Conservation (phyloP, 2,113 vertebrate species). For the Ceuthmochares aereus region DNA sequence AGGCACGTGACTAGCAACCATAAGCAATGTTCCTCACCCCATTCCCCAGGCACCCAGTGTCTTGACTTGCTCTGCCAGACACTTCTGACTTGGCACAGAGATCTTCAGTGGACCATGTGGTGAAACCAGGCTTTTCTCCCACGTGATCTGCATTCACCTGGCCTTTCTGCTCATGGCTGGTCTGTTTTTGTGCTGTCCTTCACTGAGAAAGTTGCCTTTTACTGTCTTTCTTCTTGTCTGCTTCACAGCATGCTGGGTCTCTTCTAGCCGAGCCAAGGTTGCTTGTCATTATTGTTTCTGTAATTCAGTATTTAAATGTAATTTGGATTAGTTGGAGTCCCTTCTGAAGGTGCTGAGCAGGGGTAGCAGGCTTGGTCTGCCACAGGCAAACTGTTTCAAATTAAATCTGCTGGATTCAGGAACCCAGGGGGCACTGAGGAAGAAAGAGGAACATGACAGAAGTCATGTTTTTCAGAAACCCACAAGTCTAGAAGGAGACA, state of each 20-base stretch:
- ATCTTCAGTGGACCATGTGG: background rate
- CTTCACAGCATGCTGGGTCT: background rate
- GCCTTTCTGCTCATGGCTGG: constrained; percentile 20
- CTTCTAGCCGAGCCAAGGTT: background rate
- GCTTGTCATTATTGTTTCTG: background rate
- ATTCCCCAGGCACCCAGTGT: background rate
- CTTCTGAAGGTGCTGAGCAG: background rate
- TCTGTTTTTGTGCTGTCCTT: constrained; percentile 2
- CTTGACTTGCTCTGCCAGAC: background rate
- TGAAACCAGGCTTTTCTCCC: background rate
- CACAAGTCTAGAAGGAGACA: background rate
- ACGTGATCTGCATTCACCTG: background rate
- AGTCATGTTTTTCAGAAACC: background rate
- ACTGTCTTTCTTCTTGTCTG: background rate
- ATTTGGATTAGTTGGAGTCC: background rate
- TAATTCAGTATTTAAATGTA: background rate
- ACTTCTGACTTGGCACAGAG: background rate
- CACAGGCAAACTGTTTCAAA: background rate
- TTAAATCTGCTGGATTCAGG: background rate
- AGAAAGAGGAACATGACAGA: background rate
- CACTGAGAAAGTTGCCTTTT: background rate
- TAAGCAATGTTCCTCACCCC: background rate
- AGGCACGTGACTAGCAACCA: background rate
- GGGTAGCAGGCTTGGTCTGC: background rate
- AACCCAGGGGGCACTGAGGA: background rate